phyloP scores from a whole-genome alignment of 2,113 vertebrate genomes.

The Psilopogon haemacephalus region DNA sequence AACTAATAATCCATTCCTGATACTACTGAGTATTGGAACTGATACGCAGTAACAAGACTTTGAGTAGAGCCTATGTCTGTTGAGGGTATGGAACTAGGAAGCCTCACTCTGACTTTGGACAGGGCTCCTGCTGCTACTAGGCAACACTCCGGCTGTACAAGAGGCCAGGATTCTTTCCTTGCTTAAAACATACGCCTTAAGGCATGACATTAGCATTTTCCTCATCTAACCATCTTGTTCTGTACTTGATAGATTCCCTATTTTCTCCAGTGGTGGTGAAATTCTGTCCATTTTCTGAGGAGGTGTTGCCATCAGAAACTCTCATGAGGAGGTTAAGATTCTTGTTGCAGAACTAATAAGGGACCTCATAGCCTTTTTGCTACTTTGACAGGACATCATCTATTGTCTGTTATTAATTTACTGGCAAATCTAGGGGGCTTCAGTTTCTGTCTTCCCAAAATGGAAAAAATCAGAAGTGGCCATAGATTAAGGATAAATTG shows the following conservation, averaged over 20 bases:
- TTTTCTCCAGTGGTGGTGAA: neutral
- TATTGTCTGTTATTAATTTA: neutral
- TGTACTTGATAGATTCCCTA: neutral
- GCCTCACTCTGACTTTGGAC: neutral
- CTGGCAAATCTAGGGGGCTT: neutral
- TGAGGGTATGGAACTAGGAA: neutral
- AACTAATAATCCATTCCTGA: neutral
- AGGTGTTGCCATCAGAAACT: neutral
- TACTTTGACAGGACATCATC: neutral
- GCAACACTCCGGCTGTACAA: neutral
- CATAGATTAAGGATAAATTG: neutral
- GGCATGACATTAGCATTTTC: neutral
- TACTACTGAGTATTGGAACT: fast-evolving
- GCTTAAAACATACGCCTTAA: neutral
- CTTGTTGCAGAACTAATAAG: neutral
- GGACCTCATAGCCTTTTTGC: neutral
- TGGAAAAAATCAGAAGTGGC: neutral
- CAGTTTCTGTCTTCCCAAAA: neutral
- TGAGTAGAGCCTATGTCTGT: fast-evolving
- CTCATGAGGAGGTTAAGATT: neutral
- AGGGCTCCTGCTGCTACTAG: neutral
- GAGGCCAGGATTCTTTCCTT: neutral
- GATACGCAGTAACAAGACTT: fast-evolving
- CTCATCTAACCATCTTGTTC: neutral
- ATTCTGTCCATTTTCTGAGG: neutral